Percentiles rank a stretch among this genome's conserved stretches.
phyloP scores from a whole-genome alignment of 1,140 invertebrate genomes.

The Caenorhabditis remanei region DNA sequence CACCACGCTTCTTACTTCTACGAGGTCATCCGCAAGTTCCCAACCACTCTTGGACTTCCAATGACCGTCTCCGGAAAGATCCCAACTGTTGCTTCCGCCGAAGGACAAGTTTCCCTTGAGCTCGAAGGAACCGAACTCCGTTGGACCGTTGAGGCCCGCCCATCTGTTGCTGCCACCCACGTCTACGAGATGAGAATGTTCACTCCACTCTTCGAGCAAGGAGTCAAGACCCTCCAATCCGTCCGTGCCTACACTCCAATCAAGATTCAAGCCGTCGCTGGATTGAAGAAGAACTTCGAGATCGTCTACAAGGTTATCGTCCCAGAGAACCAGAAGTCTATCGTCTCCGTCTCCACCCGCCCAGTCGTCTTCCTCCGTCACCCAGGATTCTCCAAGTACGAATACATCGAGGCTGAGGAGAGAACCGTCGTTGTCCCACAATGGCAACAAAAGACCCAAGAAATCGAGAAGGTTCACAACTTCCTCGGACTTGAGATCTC shows the following conservation, averaged over 20 bases:
- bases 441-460: slow-evolving; percentile 32
- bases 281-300: slow-evolving; percentile 23
- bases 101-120: slow-evolving; percentile 65
- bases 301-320: slow-evolving; percentile 57
- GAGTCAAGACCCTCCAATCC: slow-evolving; percentile 67
- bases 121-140: neutral
- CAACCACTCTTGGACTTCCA: slow-evolving; percentile 71
- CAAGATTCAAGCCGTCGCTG: slow-evolving; percentile 59
- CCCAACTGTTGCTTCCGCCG: slow-evolving; percentile 63
- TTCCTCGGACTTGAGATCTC: slow-evolving; percentile 25
- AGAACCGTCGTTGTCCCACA: slow-evolving; percentile 62
- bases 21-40: slow-evolving; percentile 66
- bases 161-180: slow-evolving; percentile 59
- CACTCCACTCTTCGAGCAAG: slow-evolving; percentile 66
- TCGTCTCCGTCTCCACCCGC: slow-evolving; percentile 60
- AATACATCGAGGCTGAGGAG: slow-evolving; percentile 67
- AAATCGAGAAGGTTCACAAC: slow-evolving; percentile 1
- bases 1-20: slow-evolving; percentile 52
- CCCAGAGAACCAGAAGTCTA: slow-evolving; percentile 59
- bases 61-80: slow-evolving; percentile 62
- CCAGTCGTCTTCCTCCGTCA: slow-evolving; percentile 66
- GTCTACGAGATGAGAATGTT: slow-evolving; percentile 66
- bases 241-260: slow-evolving; percentile 67
- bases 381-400: slow-evolving; percentile 54
- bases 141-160: slow-evolving; percentile 61